Conservation (phyloP, 2,113 vertebrate species). For the Dromas ardeola region DNA sequence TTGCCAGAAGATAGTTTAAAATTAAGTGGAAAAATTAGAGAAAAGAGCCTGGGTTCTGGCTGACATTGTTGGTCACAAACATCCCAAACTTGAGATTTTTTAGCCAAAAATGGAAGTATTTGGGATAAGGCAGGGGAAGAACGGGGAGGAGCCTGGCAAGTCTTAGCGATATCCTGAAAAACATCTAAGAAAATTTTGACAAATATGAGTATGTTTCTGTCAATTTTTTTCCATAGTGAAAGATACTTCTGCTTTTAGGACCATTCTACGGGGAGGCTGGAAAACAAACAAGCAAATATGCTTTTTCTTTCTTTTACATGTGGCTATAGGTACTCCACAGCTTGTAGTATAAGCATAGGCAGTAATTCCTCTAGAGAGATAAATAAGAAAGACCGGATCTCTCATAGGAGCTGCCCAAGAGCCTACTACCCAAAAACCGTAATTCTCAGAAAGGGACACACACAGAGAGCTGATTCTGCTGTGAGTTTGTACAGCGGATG, state of each 20-base stretch:
- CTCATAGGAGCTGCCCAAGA: neutral
- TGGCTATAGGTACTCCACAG: neutral
- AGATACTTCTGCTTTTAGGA: neutral
- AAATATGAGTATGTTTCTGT: neutral
- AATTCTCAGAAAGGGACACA: neutral
- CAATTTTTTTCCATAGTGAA: neutral
- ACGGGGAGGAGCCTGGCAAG: neutral
- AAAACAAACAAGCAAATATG: neutral
- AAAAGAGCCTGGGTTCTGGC: conserved; percentile 19
- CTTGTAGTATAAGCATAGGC: neutral
- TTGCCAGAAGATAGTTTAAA: conserved; percentile 46
- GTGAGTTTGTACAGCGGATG: conserved; percentile 43
- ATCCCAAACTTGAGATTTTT: conserved; percentile 24
- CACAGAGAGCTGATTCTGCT: neutral
- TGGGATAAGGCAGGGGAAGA: neutral
- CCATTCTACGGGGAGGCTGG: rapidly evolving
- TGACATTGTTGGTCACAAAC: neutral
- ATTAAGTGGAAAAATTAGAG: conserved; percentile 50
- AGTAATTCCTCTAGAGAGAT: neutral
- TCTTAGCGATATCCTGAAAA: neutral
- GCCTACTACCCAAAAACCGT: neutral
- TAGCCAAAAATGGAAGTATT: conserved; percentile 37
- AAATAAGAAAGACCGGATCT: neutral
- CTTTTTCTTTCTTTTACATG: neutral
- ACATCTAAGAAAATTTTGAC: neutral